Evolutionary conservation across 1,140 invertebrate species (phyloP).

Genomic region (Meloidogyne chitwoodi): DNA sequence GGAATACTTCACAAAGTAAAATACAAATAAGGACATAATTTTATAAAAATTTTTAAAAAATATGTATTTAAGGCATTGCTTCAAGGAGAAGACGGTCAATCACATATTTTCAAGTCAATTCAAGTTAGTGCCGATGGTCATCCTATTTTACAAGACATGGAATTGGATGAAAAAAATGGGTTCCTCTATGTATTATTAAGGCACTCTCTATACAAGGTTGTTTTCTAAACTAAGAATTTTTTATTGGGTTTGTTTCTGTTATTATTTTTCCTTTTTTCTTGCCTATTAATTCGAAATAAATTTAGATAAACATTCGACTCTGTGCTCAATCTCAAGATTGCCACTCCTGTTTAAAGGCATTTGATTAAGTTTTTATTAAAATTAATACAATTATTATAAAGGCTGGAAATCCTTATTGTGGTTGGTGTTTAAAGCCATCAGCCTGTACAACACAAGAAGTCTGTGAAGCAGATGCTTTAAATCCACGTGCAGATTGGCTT

Average conservation of each 20-base stretch:
- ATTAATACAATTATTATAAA: too few relatives aligned
- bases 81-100: constrained; percentile 30
- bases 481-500: constrained; percentile 48
- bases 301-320: constrained; percentile 42
- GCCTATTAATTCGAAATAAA: not conserved
- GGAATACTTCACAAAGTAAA: constrained; percentile 48
- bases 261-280: too few relatives aligned
- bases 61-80: constrained; percentile 25
- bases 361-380: too few relatives aligned
- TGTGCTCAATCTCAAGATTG: constrained; percentile 44
- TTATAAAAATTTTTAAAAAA: not conserved
- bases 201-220: constrained; percentile 44
- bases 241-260: not conserved
- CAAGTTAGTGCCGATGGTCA: constrained; percentile 37
- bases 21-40: not conserved
- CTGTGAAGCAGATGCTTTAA: constrained; percentile 29
- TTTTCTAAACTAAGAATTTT: not conserved
- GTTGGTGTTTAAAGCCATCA: constrained; percentile 49
- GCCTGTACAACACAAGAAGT: constrained; percentile 35
- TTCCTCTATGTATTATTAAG: constrained; percentile 36
- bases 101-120: constrained; percentile 45
- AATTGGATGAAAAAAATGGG: constrained; percentile 49
- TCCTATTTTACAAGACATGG: constrained; percentile 43
- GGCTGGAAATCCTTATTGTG: constrained; percentile 54
- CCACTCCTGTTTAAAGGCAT: constrained; percentile 38